Base-by-base conservation (phyloP, 2,888 invertebrate genomes). In the Lithodes maja region DNA sequence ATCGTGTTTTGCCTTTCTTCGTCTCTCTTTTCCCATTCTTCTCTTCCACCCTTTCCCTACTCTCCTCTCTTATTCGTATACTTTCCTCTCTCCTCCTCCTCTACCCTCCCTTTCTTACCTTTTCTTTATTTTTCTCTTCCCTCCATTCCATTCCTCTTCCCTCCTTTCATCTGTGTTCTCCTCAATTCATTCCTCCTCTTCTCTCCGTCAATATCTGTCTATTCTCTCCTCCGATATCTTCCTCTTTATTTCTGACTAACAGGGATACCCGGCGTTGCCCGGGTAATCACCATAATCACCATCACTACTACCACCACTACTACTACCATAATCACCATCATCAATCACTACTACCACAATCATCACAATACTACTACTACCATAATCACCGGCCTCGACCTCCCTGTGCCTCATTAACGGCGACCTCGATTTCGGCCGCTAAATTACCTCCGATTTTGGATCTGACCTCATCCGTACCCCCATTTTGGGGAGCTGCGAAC, bases 1-100 rank as follows among this genome's bases (percentile, higher is more conserved):
- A 5, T 12, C 61, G 5, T 5, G 5, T 12, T 61, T 5, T 61
- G 61, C 5, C 12, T 61, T 61, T 61, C 61, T 12, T 61, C 61
- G 61, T 61, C 61, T 61, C 7, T 61, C 61, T 61, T 61, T 12
- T 61, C 61, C 12, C 5, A 61, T 61, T 61, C 12, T 61, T 61
- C 61, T 12, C 61, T 61, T 12, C 61, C 1, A 61, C 61, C 5
- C 61, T 61, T 12, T 12, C 61, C 12, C 61, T 12, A 61, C 61
- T 7, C 61, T 61, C 61, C 61, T 12, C 12, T 12, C 61, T 61
- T 12, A 61, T 12, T 96, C 96, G 86, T 86, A 71, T 75, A 92
- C 12, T 86, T 7, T 80, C 55, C 5, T 83, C 71, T 85, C 91
- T 91, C 87, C 91, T 91, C 80, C 89, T 92, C 54, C 93, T 86